Percentiles rank a stretch among this genome's conserved stretches.
These are phyloP conservation scores for Coccyzus lansbergi DNA, from an alignment of 2,797 vertebrate species.

Conservation along the genomic window DNA sequence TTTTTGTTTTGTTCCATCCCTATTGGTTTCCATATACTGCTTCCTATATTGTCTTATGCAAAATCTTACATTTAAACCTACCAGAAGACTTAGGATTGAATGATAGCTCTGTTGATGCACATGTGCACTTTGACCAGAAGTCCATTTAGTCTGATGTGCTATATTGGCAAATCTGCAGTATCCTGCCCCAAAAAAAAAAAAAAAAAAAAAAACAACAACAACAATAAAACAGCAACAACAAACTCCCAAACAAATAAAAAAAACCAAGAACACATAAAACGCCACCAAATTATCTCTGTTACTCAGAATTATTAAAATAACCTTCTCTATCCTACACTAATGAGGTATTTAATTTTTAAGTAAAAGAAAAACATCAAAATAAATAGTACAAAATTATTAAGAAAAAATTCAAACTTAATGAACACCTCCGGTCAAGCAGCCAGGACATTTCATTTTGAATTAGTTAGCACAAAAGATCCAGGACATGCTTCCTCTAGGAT, in stretches of 20 bases:
- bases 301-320: not conserved
- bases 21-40: not conserved
- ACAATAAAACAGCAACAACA: too few relatives aligned
- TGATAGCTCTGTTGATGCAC: not conserved
- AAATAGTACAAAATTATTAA: not conserved
- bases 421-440: not conserved
- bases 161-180: not conserved
- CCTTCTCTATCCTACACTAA: not conserved
- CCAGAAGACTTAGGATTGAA: not conserved
- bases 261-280: too few relatives aligned
- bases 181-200: too few relatives aligned
- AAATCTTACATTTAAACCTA: not conserved
- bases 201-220: too few relatives aligned
- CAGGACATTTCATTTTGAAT: not conserved
- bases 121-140: not conserved
- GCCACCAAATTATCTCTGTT: not conserved
- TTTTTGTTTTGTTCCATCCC: not conserved
- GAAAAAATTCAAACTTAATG: not conserved
- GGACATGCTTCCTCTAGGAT: not conserved
- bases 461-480: not conserved
- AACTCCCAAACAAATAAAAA: too few relatives aligned
- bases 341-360: constrained; percentile 8
- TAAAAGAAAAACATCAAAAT: not conserved
- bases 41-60: not conserved
- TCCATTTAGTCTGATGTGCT: not conserved